Evolutionary conservation across 92 coral and sea anemone species (phyloP).

Genomic region (Umimayanthus kanabou): DNA sequence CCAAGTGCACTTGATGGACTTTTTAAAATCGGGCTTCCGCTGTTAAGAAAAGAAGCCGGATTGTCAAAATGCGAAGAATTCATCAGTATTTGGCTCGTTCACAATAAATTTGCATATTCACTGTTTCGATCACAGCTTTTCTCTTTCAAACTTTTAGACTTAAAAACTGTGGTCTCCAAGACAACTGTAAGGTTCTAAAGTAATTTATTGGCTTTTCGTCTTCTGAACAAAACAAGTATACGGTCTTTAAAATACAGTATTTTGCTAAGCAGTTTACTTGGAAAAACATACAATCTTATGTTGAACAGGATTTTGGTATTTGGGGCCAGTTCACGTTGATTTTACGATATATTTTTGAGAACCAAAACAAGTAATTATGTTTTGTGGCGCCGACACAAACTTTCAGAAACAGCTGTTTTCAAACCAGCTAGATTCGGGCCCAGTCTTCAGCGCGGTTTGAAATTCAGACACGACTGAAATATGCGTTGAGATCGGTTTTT

Average conservation of each 20-base stretch:
- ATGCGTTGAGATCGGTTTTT: too few species aligned
- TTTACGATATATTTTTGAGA: too few species aligned
- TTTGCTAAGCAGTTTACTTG: too few species aligned
- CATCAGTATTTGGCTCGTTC: background rate
- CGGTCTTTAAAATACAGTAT: background rate
- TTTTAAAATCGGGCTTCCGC: background rate
- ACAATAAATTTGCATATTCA: conserved; percentile 1
- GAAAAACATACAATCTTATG: too few species aligned
- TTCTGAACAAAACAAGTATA: background rate
- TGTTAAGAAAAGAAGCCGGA: background rate
- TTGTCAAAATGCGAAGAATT: background rate
- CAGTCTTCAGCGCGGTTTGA: too few species aligned
- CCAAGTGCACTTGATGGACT: background rate
- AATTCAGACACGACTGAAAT: too few species aligned
- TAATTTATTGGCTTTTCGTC: conserved; percentile 1
- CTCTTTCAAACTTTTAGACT: background rate
- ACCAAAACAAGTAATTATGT: too few species aligned
- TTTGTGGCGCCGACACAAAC: too few species aligned
- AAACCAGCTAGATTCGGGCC: too few species aligned
- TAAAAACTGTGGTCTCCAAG: conserved; percentile 16
- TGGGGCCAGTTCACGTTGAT: too few species aligned
- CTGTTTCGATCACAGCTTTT: background rate
- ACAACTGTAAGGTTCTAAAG: background rate
- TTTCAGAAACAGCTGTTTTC: too few species aligned
- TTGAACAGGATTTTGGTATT: too few species aligned